These are phyloP conservation scores for Lagorchestes hirsutus DNA, from an alignment of 2,797 vertebrate species.

Conservation along the genomic window DNA sequence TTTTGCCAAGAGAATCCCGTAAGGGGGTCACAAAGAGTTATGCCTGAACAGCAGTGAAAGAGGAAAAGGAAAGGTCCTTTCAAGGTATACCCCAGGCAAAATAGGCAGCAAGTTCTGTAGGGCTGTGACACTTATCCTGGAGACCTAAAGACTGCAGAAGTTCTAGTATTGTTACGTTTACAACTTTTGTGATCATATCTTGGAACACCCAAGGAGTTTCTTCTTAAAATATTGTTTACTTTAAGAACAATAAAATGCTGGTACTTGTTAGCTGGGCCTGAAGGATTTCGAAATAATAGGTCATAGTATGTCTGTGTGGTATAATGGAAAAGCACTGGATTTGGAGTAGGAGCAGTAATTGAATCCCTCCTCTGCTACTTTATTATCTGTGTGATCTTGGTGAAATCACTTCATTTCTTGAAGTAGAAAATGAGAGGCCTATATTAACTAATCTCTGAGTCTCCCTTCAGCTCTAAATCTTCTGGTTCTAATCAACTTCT, in stretches of 20 bases:
- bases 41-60: too few species aligned
- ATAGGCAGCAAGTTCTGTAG: constrained; percentile 36
- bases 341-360: too few species aligned
- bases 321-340: too few species aligned
- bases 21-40: too few species aligned
- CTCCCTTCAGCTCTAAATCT: too few species aligned
- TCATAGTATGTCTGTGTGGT: neutral
- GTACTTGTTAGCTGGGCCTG: constrained; percentile 32
- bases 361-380: too few species aligned
- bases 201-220: constrained; percentile 2
- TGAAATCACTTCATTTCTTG: too few species aligned
- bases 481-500: constrained; percentile 20
- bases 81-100: constrained; percentile 7
- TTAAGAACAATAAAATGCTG: constrained; percentile 34
- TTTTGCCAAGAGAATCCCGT: too few species aligned
- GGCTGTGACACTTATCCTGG: constrained; percentile 15
- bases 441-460: too few species aligned
- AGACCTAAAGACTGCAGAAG: constrained; percentile 23
- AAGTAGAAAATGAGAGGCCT: too few species aligned
- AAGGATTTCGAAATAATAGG: constrained; percentile 55
- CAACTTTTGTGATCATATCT: constrained; percentile 14
- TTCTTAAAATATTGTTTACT: constrained; percentile 57
- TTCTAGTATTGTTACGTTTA: constrained; percentile 11
- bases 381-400: too few species aligned
- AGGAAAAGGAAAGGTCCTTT: constrained; percentile 11